Conservation (phyloP, 2,113 vertebrate species). For the Condylura cristata region DNA sequence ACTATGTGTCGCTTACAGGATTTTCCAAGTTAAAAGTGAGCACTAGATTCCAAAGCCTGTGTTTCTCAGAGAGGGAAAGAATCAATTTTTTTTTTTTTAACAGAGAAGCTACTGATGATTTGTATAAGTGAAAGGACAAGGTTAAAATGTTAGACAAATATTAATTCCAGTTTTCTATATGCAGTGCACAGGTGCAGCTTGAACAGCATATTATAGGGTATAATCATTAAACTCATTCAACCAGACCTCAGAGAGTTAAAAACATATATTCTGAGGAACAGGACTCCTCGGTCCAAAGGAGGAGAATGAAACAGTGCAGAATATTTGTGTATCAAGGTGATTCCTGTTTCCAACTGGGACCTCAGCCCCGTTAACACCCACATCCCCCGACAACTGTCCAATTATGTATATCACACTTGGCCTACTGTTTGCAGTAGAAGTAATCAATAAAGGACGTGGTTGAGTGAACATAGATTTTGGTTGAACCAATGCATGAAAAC, state of each 20-base stretch:
- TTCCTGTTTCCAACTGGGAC: constrained; percentile 91
- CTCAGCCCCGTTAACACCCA: constrained; percentile 92
- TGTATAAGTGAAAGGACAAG: constrained; percentile 87
- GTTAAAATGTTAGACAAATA: constrained; percentile 91
- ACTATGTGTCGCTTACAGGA: constrained; percentile 54
- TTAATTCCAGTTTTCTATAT: constrained; percentile 90
- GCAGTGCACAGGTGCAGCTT: constrained; percentile 91
- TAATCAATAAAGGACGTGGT: constrained; percentile 99
- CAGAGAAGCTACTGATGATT: constrained; percentile 80
- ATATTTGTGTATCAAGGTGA: constrained; percentile 94
- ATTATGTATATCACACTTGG: constrained; percentile 98
- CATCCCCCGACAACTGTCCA: constrained; percentile 98
- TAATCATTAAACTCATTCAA: constrained; percentile 92
- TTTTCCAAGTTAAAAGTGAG: constrained; percentile 69
- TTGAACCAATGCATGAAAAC: constrained; percentile 99
- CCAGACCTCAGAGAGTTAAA: constrained; percentile 92
- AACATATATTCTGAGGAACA: constrained; percentile 91
- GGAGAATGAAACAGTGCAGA: constrained; percentile 89
- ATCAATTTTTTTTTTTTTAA: constrained; percentile 75
- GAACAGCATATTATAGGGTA: constrained; percentile 88
- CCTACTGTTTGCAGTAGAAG: constrained; percentile 98
- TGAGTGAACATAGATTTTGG: constrained; percentile 99
- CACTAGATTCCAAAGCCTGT: constrained; percentile 42
- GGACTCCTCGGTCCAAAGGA: constrained; percentile 89
- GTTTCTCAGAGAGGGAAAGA: constrained; percentile 70